phyloP scores from a whole-genome alignment of 2,113 vertebrate species.

The Oreotragus oreotragus region DNA sequence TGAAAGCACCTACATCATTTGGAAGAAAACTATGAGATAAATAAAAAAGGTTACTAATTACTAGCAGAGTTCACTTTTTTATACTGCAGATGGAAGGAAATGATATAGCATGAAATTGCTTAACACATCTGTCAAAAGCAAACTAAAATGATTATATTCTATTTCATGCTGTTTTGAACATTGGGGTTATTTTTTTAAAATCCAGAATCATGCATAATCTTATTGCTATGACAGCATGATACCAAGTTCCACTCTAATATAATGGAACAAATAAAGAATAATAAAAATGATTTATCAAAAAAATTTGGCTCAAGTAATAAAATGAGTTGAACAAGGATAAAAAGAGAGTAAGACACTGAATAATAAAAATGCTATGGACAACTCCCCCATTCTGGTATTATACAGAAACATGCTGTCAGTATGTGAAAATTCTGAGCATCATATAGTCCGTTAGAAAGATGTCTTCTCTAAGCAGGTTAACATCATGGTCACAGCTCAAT shows the following conservation, averaged over 20 bases:
- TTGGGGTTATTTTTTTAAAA: conserved; percentile 45
- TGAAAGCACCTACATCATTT: conserved; percentile 1
- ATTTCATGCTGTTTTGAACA: conserved; percentile 70
- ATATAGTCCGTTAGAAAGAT: not conserved
- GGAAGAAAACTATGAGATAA: conserved; percentile 36
- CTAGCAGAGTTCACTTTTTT: not conserved
- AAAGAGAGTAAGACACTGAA: conserved; percentile 18
- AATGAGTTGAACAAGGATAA: conserved; percentile 1
- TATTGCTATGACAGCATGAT: conserved; percentile 65
- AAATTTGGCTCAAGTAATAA: conserved; percentile 21
- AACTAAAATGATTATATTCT: conserved; percentile 65
- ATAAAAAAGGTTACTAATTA: conserved; percentile 28
- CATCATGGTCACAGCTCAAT: not conserved
- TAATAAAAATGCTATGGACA: conserved; percentile 45
- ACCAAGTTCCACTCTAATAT: conserved; percentile 50
- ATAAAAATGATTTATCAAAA: conserved; percentile 32
- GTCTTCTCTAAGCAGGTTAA: not conserved
- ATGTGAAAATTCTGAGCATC: not conserved
- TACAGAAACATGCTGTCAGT: not conserved
- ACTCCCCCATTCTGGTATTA: not conserved
- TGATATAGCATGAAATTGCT: conserved; percentile 68
- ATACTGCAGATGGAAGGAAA: conserved; percentile 54
- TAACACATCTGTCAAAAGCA: conserved; percentile 74
- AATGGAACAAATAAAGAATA: conserved; percentile 58
- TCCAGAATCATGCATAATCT: conserved; percentile 63